phyloP scores from a whole-genome alignment of 2,113 vertebrate species.

The Panurus biarmicus region DNA sequence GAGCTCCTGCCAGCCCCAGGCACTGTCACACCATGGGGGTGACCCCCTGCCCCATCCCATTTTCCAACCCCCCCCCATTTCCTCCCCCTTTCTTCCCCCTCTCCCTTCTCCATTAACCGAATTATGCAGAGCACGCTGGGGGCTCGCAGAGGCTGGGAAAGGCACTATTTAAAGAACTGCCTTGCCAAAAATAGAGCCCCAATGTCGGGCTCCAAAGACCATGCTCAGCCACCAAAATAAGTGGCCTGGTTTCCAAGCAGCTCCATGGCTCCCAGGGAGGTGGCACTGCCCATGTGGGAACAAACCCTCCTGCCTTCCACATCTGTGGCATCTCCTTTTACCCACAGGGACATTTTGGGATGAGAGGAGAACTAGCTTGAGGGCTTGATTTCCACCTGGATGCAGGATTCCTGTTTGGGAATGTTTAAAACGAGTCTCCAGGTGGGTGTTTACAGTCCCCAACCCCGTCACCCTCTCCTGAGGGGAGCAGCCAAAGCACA shows the following conservation, averaged over 20 bases:
- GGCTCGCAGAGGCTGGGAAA: not conserved
- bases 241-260: not conserved
- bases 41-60: not conserved
- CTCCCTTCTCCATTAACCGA: not conserved
- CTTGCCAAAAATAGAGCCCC: not conserved
- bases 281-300: not conserved
- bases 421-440: not conserved
- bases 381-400: not conserved
- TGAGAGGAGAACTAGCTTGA: not conserved
- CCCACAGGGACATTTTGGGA: not conserved
- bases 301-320: not conserved
- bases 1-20: not conserved
- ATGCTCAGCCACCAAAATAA: not conserved
- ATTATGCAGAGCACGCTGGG: not conserved
- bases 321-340: not conserved
- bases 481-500: not conserved
- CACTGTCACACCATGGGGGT: rapidly evolving
- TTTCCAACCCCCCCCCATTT: not conserved
- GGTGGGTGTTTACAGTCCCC: not conserved
- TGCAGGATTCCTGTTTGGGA: rapidly evolving
- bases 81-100: rapidly evolving
- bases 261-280: not conserved
- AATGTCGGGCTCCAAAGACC: not conserved
- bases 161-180: not conserved
- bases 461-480: rapidly evolving